Evolutionary conservation across 1,140 invertebrate genomes (phyloP).

Genomic region (Heliconius hewitsoni): DNA sequence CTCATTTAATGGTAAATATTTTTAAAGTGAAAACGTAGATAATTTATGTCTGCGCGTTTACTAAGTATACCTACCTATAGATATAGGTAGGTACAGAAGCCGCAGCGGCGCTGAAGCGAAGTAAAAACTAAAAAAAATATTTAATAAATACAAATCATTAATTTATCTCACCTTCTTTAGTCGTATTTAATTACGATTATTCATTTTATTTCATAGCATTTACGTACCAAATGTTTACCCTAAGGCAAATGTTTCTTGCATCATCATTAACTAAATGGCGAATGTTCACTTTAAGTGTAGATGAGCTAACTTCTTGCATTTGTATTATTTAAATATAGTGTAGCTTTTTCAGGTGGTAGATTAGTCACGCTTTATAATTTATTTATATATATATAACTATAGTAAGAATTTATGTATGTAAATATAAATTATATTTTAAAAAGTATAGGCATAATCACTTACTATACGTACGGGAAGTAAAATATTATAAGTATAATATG

Average conservation of each 20-base stretch:
- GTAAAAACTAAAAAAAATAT: no score
- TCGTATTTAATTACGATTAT: conserved; percentile 29
- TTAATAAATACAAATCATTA: background rate
- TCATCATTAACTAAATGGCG: conserved; percentile 38
- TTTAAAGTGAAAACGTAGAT: no score
- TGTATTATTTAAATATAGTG: conserved; percentile 30
- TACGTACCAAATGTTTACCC: conserved; percentile 33
- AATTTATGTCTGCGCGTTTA: no score
- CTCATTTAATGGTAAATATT: no score
- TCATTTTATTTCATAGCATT: conserved; percentile 19
- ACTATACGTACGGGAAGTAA: no score
- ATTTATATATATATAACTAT: background rate
- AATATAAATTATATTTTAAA: background rate
- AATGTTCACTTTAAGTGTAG: conserved; percentile 36
- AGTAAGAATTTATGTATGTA: background rate
- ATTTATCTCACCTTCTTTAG: conserved; percentile 11
- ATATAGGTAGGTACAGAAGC: no score
- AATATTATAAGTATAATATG: no score
- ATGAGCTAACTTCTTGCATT: conserved; percentile 31
- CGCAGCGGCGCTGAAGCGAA: no score
- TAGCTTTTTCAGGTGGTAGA: conserved; percentile 26
- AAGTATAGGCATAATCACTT: background rate
- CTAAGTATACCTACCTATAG: no score
- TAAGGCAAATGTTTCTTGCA: conserved; percentile 31
- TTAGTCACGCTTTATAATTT: conserved; percentile 10